phyloP scores from a whole-genome alignment of 2,113 vertebrate species.

The Clarias batrachus region DNA sequence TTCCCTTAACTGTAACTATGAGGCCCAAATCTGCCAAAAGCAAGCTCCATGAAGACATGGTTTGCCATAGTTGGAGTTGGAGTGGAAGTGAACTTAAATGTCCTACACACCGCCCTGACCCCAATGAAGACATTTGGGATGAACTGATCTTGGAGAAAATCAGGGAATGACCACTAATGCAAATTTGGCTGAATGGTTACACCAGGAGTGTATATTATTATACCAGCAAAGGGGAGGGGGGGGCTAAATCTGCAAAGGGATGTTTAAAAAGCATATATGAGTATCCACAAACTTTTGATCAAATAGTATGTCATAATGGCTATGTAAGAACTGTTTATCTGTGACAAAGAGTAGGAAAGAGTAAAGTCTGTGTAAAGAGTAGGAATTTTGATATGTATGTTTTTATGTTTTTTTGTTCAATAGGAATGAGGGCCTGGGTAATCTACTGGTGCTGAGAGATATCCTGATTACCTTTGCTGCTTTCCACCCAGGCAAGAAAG shows the following conservation, averaged over 20 bases:
- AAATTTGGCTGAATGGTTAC: no score
- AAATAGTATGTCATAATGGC: neutral
- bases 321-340: neutral
- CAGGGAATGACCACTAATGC: no score
- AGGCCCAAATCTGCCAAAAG: neutral
- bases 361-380: neutral
- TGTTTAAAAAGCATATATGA: neutral
- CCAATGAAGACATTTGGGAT: neutral
- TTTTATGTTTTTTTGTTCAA: constrained; percentile 26
- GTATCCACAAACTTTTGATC: neutral
- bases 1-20: neutral
- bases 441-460: constrained; percentile 77
- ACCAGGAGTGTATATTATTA: no score
- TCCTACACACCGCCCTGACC: neutral
- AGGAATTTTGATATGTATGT: neutral
- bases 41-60: neutral
- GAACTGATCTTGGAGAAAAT: neutral
- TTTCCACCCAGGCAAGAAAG: constrained; percentile 76
- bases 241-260: neutral
- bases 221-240: no score
- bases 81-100: neutral
- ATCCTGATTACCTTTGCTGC: constrained; percentile 81
- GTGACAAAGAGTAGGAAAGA: neutral
- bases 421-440: constrained; percentile 75
- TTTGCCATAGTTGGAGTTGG: neutral